Evolutionary conservation across 2,113 vertebrate genomes (phyloP).

Genomic region (Tympanuchus pallidicinctus): DNA sequence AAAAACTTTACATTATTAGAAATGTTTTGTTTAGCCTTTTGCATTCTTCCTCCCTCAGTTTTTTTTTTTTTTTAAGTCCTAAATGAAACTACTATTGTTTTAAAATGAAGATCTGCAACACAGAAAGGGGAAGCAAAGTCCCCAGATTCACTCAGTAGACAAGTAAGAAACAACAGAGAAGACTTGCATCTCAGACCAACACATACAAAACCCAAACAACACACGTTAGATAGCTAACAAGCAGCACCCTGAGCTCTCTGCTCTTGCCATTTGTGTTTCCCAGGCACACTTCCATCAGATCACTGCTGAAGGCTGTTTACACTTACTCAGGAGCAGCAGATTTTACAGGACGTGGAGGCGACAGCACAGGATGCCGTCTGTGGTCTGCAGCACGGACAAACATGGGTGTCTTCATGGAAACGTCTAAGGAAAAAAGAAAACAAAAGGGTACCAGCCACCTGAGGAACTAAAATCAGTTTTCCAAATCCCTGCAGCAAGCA

Average conservation of each 20-base stretch:
- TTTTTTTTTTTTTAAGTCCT: background rate
- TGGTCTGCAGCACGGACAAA: slow-evolving; percentile 30
- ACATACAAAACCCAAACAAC: background rate
- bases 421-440: slow-evolving; percentile 10
- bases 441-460: background rate
- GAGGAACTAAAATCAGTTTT: background rate
- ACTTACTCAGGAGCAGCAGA: slow-evolving; percentile 53
- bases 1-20: background rate
- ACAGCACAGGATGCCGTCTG: background rate
- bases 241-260: too few species aligned
- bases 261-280: too few species aligned
- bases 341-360: background rate
- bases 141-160: background rate
- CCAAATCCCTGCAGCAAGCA: background rate
- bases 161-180: background rate
- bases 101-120: background rate
- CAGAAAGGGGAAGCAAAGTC: background rate
- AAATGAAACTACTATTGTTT: background rate
- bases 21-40: background rate
- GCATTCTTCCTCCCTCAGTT: background rate
- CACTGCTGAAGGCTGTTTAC: background rate
- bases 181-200: background rate
- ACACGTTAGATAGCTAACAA: background rate
- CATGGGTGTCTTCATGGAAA: background rate
- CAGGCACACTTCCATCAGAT: background rate